A percentile compares a stretch with the other conserved stretches of the same genome.
These are phyloP conservation scores for Scolopax rusticola DNA, from an alignment of 2,797 vertebrate species.

Conservation along the genomic window DNA sequence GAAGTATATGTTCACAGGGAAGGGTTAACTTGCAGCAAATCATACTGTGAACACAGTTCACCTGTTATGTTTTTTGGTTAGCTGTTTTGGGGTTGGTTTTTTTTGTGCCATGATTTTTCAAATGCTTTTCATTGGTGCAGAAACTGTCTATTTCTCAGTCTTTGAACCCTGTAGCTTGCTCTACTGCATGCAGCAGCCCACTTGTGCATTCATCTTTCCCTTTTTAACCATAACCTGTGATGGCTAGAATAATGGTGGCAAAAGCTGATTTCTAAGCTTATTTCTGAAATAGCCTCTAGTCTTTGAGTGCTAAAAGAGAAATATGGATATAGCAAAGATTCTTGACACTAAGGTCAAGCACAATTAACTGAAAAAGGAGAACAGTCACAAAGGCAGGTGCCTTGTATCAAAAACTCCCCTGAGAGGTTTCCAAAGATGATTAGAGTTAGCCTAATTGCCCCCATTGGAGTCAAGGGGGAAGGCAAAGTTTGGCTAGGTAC, in stretches of 20 bases:
- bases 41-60: rapidly evolving
- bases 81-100: not conserved
- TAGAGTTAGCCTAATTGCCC: not conserved
- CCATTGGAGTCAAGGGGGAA: not conserved
- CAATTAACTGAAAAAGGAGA: not conserved
- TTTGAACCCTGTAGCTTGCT: not conserved
- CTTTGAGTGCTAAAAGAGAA: not conserved
- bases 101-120: not conserved
- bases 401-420: not conserved
- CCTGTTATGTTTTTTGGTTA: not conserved
- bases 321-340: not conserved
- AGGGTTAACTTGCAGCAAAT: not conserved
- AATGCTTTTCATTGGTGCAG: not conserved
- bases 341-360: not conserved
- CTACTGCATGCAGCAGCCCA: not conserved
- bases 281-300: not conserved
- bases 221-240: not conserved
- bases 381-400: not conserved
- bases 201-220: not conserved
- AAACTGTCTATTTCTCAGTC: not conserved
- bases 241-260: not conserved
- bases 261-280: not conserved
- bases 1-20: not conserved
- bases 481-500: not conserved
- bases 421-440: not conserved